phyloP scores from a whole-genome alignment of 2,797 vertebrate species.

The Pristis pectinata region DNA sequence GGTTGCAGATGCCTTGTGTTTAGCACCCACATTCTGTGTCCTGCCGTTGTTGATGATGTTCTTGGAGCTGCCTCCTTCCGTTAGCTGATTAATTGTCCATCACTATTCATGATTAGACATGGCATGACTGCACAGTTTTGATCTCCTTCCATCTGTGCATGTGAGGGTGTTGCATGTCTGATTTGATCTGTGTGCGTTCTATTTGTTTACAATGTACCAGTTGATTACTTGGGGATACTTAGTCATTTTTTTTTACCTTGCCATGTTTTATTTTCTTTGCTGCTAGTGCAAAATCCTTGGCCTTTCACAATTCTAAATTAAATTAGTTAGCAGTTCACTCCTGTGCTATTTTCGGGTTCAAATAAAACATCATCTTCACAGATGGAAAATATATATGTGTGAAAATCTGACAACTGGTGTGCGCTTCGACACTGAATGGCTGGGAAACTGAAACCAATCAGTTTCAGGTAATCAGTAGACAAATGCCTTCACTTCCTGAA shows the following conservation, averaged over 20 bases:
- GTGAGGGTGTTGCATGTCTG: too few species aligned
- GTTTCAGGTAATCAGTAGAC: neutral
- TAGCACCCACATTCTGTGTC: too few species aligned
- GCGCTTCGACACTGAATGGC: too few species aligned
- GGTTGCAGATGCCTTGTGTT: too few species aligned
- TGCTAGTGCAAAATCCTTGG: neutral
- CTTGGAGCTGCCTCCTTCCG: too few species aligned
- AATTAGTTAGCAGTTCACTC: neutral
- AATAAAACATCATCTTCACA: neutral
- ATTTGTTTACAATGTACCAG: neutral
- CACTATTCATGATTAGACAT: too few species aligned
- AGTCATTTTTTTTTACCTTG: neutral
- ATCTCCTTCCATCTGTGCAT: too few species aligned
- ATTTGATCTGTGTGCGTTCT: neutral
- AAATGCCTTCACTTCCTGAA: neutral
- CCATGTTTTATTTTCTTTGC: neutral
- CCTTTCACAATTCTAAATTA: neutral
- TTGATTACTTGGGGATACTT: neutral
- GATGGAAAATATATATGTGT: neutral
- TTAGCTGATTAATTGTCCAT: too few species aligned
- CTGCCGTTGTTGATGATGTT: too few species aligned
- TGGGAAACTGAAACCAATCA: neutral
- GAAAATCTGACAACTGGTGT: neutral
- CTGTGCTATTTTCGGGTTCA: neutral
- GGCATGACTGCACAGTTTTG: too few species aligned